Percentiles rank a stretch among this genome's conserved stretches.
Conservation (phyloP, 2,888 invertebrate species). For the Netelia inedita region DNA sequence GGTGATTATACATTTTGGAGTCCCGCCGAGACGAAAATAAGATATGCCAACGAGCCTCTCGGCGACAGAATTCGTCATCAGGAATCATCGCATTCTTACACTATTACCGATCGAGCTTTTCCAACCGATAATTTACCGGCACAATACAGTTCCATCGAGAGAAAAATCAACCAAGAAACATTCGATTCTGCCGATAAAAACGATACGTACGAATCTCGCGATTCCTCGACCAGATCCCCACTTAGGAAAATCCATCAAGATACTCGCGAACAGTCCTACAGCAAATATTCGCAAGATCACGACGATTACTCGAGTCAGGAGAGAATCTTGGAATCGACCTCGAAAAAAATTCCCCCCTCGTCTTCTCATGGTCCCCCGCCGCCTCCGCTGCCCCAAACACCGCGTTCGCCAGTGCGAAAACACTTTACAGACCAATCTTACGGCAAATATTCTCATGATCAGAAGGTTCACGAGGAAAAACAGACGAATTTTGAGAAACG, state of each 20-base stretch:
- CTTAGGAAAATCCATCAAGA: slow-evolving; percentile 70
- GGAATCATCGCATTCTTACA: slow-evolving; percentile 63
- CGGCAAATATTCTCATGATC: slow-evolving; percentile 54
- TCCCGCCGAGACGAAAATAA: slow-evolving; percentile 25
- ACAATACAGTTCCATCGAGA: slow-evolving; percentile 80
- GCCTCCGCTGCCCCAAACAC: slow-evolving; percentile 59
- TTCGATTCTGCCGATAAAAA: slow-evolving; percentile 58
- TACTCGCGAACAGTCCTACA: slow-evolving; percentile 66
- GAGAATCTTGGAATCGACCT: slow-evolving; percentile 56
- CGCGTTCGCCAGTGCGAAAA: slow-evolving; percentile 58
- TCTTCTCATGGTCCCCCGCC: slow-evolving; percentile 35
- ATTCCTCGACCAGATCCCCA: slow-evolving; percentile 70
- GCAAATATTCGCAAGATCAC: slow-evolving; percentile 70
- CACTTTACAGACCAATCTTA: slow-evolving; percentile 47
- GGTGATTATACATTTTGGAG: slow-evolving; percentile 50
- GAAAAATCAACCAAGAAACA: slow-evolving; percentile 79
- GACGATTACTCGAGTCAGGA: slow-evolving; percentile 70
- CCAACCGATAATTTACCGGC: slow-evolving; percentile 74
- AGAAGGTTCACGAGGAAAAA: slow-evolving; percentile 45
- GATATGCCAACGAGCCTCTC: slow-evolving; percentile 37
- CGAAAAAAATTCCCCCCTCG: slow-evolving; percentile 36
- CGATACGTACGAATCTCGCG: slow-evolving; percentile 42
- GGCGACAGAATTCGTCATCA: slow-evolving; percentile 47
- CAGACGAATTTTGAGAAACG: slow-evolving; percentile 44
- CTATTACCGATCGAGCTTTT: slow-evolving; percentile 70